phyloP scores from a whole-genome alignment of 2,888 invertebrate species.

The Tipula vernalis region DNA sequence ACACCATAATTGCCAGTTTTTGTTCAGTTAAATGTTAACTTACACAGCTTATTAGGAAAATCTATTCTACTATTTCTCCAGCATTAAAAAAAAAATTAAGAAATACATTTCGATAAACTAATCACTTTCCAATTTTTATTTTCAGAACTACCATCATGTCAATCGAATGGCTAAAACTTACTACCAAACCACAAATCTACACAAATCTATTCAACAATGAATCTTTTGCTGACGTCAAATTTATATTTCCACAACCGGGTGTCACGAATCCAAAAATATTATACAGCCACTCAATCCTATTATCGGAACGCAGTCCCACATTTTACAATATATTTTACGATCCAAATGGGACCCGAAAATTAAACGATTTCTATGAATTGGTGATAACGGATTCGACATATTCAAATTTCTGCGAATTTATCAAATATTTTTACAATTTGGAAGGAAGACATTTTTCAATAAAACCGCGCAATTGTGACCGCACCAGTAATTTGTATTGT shows the following conservation, averaged over 20 bases:
- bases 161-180: background rate
- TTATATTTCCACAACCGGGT: background rate
- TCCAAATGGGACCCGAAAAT: background rate
- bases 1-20: too few species aligned
- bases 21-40: too few species aligned
- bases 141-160: background rate
- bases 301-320: background rate
- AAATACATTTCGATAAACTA: background rate
- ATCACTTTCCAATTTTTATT: background rate
- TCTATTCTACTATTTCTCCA: too few species aligned
- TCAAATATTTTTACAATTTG: background rate
- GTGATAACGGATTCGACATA: background rate
- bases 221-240: background rate
- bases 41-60: too few species aligned
- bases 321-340: background rate
- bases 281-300: background rate
- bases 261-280: background rate
- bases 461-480: background rate
- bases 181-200: background rate
- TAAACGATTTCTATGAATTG: background rate
- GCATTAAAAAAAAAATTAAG: too few species aligned
- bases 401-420: background rate
- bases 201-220: background rate
- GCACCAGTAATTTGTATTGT: background rate
- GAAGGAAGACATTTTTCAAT: background rate